Conservation (phyloP, 2,113 vertebrate species). For the Pampusana beccarii region DNA sequence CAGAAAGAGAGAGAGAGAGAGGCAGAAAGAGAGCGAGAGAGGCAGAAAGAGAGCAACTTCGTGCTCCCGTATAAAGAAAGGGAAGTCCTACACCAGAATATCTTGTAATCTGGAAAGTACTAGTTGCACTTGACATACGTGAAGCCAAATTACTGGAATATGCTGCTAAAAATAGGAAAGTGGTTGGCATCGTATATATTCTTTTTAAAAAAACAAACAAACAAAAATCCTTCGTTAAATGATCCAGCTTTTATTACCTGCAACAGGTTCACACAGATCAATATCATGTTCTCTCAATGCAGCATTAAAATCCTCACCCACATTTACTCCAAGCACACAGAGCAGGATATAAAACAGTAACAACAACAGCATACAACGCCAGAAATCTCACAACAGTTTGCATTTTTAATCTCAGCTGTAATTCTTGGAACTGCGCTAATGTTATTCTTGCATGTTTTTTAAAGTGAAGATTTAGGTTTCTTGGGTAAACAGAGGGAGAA, state of each 20-base stretch:
- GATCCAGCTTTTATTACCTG: background rate
- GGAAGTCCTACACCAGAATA: background rate
- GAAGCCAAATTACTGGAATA: background rate
- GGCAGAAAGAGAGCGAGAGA: no score
- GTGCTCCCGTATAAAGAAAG: background rate
- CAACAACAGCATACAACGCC: rapidly evolving
- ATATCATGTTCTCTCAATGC: background rate
- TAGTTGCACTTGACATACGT: background rate
- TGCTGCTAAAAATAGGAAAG: background rate
- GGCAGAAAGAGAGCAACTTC: background rate
- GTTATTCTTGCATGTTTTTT: background rate
- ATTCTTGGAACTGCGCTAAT: background rate
- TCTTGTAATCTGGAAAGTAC: background rate
- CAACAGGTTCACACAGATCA: background rate
- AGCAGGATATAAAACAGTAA: background rate
- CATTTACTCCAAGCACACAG: background rate
- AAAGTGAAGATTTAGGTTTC: background rate
- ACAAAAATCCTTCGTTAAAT: background rate
- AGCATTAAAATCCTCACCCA: background rate
- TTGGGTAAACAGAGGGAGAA: rapidly evolving
- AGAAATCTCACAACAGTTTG: background rate
- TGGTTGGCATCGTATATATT: background rate
- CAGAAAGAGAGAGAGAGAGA: no score
- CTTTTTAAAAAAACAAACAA: background rate
- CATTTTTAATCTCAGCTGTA: background rate